Evolutionary conservation across 2,888 invertebrate species (phyloP).

Genomic region (Parnassius apollo): DNA sequence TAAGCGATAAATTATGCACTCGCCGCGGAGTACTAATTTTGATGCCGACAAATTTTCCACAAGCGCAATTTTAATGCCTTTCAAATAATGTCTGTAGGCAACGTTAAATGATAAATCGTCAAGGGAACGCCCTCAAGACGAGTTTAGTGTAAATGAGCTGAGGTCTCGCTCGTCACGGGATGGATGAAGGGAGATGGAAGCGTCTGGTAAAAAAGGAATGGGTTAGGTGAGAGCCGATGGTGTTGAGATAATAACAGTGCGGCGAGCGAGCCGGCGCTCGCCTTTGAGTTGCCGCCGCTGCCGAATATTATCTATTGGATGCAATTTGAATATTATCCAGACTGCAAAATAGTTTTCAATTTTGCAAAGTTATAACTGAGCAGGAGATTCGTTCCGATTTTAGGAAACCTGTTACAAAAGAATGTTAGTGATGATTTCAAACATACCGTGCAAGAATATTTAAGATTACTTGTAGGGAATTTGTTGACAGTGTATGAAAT

Average conservation of each 20-base stretch:
- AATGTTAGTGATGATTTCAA: too few relatives aligned
- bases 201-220: conserved; percentile 75
- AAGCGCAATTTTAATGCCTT: conserved; percentile 79
- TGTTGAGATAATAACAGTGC: conserved; percentile 81
- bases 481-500: too few relatives aligned
- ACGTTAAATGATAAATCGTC: conserved; percentile 80
- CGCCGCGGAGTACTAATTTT: conserved; percentile 75
- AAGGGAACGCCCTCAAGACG: conserved; percentile 72
- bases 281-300: conserved; percentile 65
- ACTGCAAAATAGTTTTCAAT: conserved; percentile 54
- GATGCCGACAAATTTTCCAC: conserved; percentile 80
- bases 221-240: conserved; percentile 74
- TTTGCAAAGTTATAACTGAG: conserved; percentile 21
- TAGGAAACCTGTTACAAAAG: not conserved
- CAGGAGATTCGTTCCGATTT: not conserved
- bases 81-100: conserved; percentile 81
- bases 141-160: conserved; percentile 67
- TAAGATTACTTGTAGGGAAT: too few relatives aligned
- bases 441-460: too few relatives aligned
- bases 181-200: conserved; percentile 63
- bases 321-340: conserved; percentile 63
- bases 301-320: conserved; percentile 70
- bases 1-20: conserved; percentile 78
- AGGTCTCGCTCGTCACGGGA: conserved; percentile 53
- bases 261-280: conserved; percentile 47